Percentiles rank a stretch among this genome's conserved stretches.
Evolutionary conservation across 2,888 invertebrate species (phyloP).

Genomic region (Hofmannophila pseudospretella): DNA sequence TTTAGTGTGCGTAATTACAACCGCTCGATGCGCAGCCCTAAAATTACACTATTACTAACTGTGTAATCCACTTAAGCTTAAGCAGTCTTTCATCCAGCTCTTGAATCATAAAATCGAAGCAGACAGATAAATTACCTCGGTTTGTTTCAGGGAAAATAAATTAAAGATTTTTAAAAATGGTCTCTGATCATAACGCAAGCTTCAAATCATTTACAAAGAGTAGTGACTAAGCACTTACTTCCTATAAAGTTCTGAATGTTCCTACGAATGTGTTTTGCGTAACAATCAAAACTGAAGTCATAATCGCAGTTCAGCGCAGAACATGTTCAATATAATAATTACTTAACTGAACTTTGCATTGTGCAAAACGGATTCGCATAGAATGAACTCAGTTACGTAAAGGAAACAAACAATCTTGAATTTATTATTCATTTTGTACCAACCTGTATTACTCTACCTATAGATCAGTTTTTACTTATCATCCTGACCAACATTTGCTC

Average conservation of each 20-base stretch:
- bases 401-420: no score
- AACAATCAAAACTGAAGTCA: slow-evolving; percentile 33
- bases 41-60: slow-evolving; percentile 24
- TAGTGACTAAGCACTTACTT: no score
- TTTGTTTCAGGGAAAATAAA: no score
- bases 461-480: no score
- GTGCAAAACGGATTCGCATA: neutral
- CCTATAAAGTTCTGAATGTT: no score
- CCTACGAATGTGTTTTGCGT: no score
- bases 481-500: no score
- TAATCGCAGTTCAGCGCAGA: slow-evolving; percentile 16
- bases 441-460: no score
- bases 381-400: slow-evolving; percentile 14
- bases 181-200: no score
- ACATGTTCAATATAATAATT: slow-evolving; percentile 25
- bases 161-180: no score
- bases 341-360: slow-evolving; percentile 15
- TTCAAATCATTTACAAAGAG: no score
- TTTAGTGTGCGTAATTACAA: slow-evolving; percentile 1
- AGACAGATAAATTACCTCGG: neutral
- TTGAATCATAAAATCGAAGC: slow-evolving; percentile 1
- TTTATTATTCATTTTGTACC: no score
- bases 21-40: slow-evolving; percentile 14
- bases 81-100: neutral
- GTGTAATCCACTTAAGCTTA: slow-evolving; percentile 4